Evolutionary conservation across 2,797 vertebrate genomes (phyloP).

Genomic region (Anabas testudineus): DNA sequence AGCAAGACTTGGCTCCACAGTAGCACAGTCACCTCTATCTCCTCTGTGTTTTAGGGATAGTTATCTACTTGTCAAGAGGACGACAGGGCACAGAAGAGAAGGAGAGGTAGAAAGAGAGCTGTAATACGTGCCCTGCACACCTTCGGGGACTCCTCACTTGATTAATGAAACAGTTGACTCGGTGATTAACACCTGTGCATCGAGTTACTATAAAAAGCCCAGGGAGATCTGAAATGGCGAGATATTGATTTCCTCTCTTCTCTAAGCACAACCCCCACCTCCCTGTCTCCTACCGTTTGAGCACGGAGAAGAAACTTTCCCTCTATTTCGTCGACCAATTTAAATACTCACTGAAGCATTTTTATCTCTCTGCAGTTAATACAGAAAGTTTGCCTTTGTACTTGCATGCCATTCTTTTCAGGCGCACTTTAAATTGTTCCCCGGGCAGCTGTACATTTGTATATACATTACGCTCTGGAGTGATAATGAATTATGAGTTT

Average conservation of each 20-base stretch:
- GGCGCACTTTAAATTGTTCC: conserved; percentile 11
- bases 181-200: conserved; percentile 83
- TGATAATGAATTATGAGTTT: conserved; percentile 37
- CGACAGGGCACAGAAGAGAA: conserved; percentile 43
- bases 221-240: conserved; percentile 66
- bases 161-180: conserved; percentile 85
- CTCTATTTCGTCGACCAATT: conserved; percentile 39
- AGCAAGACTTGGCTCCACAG: conserved; percentile 66
- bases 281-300: conserved; percentile 43
- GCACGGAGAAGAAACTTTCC: conserved; percentile 46
- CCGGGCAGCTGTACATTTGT: conserved; percentile 23
- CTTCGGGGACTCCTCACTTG: conserved; percentile 75
- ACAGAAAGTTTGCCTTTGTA: not conserved
- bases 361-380: conserved; percentile 35
- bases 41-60: conserved; percentile 65
- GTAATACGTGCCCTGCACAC: conserved; percentile 66
- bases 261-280: conserved; percentile 41
- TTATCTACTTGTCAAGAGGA: conserved; percentile 74
- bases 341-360: conserved; percentile 58
- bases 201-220: conserved; percentile 76
- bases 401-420: conserved; percentile 21
- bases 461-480: conserved; percentile 25
- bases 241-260: conserved; percentile 77
- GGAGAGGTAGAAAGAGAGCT: conserved; percentile 35
- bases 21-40: conserved; percentile 76